Conservation (phyloP, 2,888 invertebrate species). For the Ectobius pallidus region DNA sequence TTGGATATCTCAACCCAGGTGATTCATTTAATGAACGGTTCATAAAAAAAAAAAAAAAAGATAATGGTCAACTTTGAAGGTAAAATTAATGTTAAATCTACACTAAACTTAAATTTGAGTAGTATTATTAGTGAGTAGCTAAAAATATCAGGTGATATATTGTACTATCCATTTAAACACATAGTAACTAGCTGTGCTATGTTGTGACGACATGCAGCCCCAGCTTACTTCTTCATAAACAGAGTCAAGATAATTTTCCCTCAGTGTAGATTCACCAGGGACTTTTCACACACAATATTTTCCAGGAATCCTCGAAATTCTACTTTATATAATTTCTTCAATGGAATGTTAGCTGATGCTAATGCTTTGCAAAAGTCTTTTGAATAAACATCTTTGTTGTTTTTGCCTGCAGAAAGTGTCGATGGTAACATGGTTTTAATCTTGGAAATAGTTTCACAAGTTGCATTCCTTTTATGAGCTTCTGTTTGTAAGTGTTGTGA, state of each 20-base stretch:
- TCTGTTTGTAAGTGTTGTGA: not conserved
- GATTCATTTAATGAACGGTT: too few relatives aligned
- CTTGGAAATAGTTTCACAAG: not conserved
- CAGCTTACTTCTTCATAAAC: not conserved
- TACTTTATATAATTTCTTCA: not conserved
- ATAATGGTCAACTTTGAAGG: too few relatives aligned
- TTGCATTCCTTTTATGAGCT: not conserved
- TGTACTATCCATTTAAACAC: too few relatives aligned
- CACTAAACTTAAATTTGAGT: too few relatives aligned
- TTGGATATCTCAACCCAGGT: too few relatives aligned
- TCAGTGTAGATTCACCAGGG: not conserved
- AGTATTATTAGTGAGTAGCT: too few relatives aligned
- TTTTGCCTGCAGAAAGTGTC: not conserved
- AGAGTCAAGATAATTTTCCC: not conserved
- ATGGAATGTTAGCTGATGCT: not conserved
- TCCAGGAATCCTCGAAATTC: not conserved
- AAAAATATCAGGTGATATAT: too few relatives aligned
- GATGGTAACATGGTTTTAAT: not conserved
- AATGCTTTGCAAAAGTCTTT: not conserved
- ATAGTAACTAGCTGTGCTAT: too few relatives aligned
- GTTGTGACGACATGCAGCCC: too few relatives aligned
- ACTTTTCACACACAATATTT: not conserved
- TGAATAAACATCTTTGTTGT: not conserved
- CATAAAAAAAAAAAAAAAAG: too few relatives aligned
- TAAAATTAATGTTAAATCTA: too few relatives aligned